Base-by-base conservation (phyloP, 2,888 invertebrate genomes). In the Heliconius erato region DNA sequence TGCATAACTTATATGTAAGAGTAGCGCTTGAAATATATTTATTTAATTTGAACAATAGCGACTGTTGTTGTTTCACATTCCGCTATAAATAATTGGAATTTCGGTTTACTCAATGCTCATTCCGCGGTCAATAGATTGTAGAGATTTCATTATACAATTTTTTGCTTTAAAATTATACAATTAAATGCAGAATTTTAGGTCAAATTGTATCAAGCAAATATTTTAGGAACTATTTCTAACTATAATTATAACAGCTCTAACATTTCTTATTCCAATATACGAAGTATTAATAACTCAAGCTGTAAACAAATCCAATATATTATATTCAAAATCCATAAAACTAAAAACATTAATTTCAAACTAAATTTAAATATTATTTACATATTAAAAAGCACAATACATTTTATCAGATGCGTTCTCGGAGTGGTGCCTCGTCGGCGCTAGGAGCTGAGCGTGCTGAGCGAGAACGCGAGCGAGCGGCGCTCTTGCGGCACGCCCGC, bases 381-480 rank as follows among this genome's bases (percentile, higher is more conserved):
- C 63, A 35, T 23, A 23, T 69, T 69, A 23, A 69, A 35, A 35
- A 23, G 9, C 9, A 69, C 35, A 69, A 69, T 23, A 35, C 35
- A 35, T 9, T 40, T 74, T 79, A 85, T 72, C 86, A 96, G 96
- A 96, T 96, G 96, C 93, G 96, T 90, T 98, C 97, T 95, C 98
- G 94, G 97, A 99, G 97, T 95, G 98, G 92, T 97, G 99, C 94
- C 96, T 98, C 94, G 97, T 99, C 96, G 96, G 98, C 90, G 86
- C 91, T 92, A 87, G 97, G 95, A 88, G 97, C 91, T 86, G 97
- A 95, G 88, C 96, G 92, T 86, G 97, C 97, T 19, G 98, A 98
- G 89, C 96, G 98, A 2, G 99, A 99, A 91, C 96, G 98, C 23
- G 99, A 99, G 92, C 97, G 99, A 79, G 98, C 98, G 96, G 98